Evolutionary conservation across 2,888 invertebrate genomes (phyloP).

Genomic region (Keiferia lycopersicella): DNA sequence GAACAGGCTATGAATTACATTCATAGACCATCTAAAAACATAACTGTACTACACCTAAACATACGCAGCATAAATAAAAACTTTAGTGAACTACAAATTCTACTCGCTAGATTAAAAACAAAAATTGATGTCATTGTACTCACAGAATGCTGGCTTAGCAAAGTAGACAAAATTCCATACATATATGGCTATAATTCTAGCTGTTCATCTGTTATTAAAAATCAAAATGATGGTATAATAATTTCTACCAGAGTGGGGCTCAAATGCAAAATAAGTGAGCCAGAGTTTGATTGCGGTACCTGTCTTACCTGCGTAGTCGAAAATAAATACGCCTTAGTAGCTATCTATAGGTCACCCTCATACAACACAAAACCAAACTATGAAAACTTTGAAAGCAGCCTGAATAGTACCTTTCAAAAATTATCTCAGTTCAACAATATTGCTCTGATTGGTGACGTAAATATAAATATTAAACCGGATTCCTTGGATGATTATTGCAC

Average conservation of each 20-base stretch:
- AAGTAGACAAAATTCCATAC: not conserved
- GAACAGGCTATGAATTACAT: too few relatives aligned
- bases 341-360: too few relatives aligned
- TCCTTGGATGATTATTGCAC: too few relatives aligned
- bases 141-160: conserved; percentile 15
- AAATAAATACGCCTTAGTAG: too few relatives aligned
- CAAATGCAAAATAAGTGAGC: not conserved
- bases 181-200: conserved; percentile 4
- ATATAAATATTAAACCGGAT: too few relatives aligned
- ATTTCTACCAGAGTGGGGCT: conserved; percentile 2
- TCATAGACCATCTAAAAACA: not conserved
- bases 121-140: not conserved
- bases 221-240: conserved; percentile 16
- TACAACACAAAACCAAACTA: too few relatives aligned
- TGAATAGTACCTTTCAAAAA: too few relatives aligned
- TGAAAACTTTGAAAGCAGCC: too few relatives aligned
- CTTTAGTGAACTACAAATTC: not conserved
- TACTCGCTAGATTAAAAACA: not conserved
- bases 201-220: not conserved
- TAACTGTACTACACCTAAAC: not conserved
- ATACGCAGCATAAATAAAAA: conserved; percentile 16
- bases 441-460: too few relatives aligned
- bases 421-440: too few relatives aligned
- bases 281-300: too few relatives aligned
- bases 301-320: too few relatives aligned